phyloP scores from a whole-genome alignment of 2,113 vertebrate genomes.

The Pithys albifrons region DNA sequence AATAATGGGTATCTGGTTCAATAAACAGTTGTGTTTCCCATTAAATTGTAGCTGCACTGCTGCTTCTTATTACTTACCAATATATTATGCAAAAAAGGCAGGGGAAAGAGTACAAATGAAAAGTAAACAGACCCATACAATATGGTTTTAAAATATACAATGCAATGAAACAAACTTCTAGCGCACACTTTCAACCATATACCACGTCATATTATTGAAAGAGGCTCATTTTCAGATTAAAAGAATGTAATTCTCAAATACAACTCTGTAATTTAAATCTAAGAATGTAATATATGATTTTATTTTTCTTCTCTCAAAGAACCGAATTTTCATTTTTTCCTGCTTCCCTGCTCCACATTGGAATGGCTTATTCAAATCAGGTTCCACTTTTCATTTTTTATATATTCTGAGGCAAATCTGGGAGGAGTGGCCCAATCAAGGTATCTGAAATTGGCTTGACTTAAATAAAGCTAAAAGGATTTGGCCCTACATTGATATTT shows the following conservation, averaged over 20 bases:
- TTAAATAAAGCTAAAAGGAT: background rate
- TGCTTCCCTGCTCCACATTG: background rate
- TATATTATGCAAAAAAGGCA: constrained; percentile 56
- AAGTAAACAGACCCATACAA: background rate
- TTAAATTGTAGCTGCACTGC: constrained; percentile 24
- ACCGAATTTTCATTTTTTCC: background rate
- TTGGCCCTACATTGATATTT: background rate
- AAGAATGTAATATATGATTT: background rate
- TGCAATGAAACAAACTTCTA: background rate
- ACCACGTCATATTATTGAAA: background rate
- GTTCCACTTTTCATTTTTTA: background rate
- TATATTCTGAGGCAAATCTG: background rate
- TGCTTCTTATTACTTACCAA: constrained; percentile 48
- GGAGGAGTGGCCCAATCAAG: background rate
- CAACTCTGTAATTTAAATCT: background rate
- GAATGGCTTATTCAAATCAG: background rate
- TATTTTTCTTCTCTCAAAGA: background rate
- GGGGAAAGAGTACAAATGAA: background rate
- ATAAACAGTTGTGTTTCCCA: constrained; percentile 64
- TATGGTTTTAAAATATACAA: background rate
- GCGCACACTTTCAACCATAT: background rate
- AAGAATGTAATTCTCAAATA: background rate
- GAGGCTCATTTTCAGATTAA: background rate
- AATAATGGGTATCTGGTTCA: constrained; percentile 69
- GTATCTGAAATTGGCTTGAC: background rate